Conservation (phyloP, 2,797 vertebrate species). For the Galago senegalensis region DNA sequence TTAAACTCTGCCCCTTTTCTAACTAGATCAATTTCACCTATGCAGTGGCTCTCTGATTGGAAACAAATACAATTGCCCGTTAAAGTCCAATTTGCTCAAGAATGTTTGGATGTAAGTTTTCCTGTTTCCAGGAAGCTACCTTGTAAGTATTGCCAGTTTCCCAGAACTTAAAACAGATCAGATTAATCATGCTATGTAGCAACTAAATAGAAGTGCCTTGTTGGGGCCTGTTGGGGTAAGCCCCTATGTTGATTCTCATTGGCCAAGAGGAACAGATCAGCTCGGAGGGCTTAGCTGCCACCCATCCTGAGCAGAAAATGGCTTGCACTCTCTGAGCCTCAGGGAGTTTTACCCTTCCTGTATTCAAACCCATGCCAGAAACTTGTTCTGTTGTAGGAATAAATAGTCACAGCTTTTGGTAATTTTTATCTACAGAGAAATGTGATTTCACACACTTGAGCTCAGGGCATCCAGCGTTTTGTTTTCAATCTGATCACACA, state of each 20-base stretch:
- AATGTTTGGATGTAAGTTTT: conserved; percentile 70
- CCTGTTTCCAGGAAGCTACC: conserved; percentile 69
- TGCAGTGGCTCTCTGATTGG: conserved; percentile 20
- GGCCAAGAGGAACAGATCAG: conserved; percentile 61
- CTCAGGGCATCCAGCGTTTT: background rate
- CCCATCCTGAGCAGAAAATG: background rate
- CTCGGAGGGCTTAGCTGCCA: background rate
- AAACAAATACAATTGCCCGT: conserved; percentile 62
- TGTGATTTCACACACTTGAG: background rate
- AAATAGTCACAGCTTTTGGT: background rate
- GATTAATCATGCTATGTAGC: conserved; percentile 76
- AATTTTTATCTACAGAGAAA: background rate
- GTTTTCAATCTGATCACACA: background rate
- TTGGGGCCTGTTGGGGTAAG: conserved; percentile 71
- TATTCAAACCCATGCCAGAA: background rate
- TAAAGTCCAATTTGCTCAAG: conserved; percentile 69
- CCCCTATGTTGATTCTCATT: background rate
- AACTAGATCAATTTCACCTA: conserved; percentile 13
- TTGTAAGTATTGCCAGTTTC: conserved; percentile 72
- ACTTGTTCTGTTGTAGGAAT: background rate
- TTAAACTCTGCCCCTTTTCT: conserved; percentile 40
- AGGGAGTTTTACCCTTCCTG: background rate
- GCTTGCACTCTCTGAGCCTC: background rate
- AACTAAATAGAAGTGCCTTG: conserved; percentile 80
- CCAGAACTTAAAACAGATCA: conserved; percentile 82